Evolutionary conservation across 2,888 invertebrate genomes (phyloP).

Genomic region (Muscina levida): DNA sequence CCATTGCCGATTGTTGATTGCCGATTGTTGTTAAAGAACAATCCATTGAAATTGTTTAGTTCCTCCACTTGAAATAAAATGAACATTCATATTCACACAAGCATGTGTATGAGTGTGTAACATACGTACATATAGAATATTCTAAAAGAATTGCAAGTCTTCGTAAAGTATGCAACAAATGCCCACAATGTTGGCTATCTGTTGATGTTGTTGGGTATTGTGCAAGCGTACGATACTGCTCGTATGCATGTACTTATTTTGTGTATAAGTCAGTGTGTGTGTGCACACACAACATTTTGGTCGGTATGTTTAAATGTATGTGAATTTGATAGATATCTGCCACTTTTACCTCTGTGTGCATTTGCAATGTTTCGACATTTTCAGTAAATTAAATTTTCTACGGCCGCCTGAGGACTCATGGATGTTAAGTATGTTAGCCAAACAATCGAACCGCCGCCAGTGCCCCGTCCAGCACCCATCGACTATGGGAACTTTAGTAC

Average conservation of each 20-base stretch:
- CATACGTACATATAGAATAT: background rate
- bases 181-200: slow-evolving; percentile 16
- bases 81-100: no score
- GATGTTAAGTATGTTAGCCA: slow-evolving; percentile 22
- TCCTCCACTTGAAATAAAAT: slow-evolving; percentile 1
- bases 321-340: slow-evolving; percentile 9
- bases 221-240: background rate
- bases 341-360: background rate
- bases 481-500: background rate
- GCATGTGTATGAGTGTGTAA: no score
- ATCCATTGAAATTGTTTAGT: background rate
- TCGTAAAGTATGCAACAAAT: slow-evolving; percentile 12
- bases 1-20: no score
- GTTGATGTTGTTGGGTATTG: background rate
- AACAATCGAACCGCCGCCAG: background rate
- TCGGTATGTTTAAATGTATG: background rate
- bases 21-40: background rate
- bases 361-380: slow-evolving; percentile 30
- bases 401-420: slow-evolving; percentile 19
- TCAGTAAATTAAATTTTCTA: slow-evolving; percentile 24
- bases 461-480: background rate
- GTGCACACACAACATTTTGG: no score
- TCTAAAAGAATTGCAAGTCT: background rate
- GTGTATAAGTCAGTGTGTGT: background rate
- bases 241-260: background rate